phyloP scores from a whole-genome alignment of 2,113 vertebrate species.

The Corvus moneduloides region DNA sequence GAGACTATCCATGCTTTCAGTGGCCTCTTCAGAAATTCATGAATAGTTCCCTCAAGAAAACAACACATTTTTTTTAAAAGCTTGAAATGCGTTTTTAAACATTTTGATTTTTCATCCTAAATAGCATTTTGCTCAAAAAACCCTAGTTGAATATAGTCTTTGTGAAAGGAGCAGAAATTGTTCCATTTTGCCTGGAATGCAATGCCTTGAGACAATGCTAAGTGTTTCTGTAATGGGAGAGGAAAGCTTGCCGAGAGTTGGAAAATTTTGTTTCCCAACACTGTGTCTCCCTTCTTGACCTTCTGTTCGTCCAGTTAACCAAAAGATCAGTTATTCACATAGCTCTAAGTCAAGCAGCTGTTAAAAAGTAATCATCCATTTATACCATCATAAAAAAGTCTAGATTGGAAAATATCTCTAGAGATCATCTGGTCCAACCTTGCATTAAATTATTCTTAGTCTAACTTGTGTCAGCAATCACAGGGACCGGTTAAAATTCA shows the following conservation, averaged over 20 bases:
- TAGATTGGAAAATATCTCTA: slow-evolving; percentile 32
- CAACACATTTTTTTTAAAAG: slow-evolving; percentile 39
- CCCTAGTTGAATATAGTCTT: slow-evolving; percentile 3
- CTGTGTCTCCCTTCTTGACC: neutral
- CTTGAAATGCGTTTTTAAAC: slow-evolving; percentile 41
- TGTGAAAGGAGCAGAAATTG: neutral
- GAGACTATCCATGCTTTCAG: slow-evolving; percentile 49
- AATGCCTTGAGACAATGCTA: neutral
- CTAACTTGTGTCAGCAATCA: slow-evolving; percentile 1
- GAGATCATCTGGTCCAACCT: slow-evolving; percentile 23
- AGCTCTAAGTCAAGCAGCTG: neutral
- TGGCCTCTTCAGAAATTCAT: slow-evolving; percentile 60
- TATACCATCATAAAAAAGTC: neutral
- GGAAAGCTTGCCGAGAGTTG: neutral
- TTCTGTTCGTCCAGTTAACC: neutral
- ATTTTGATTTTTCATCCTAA: slow-evolving; percentile 52
- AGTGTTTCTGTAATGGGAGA: neutral
- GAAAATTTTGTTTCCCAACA: slow-evolving; percentile 9
- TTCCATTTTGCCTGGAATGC: neutral
- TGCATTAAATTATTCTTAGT: slow-evolving; percentile 24
- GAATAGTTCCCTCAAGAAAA: slow-evolving; percentile 55
- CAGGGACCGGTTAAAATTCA: neutral
- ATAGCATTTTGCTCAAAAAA: slow-evolving; percentile 35
- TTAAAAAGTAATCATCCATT: slow-evolving; percentile 11
- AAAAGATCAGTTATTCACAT: neutral